Evolutionary conservation across 2,797 vertebrate species (phyloP).

Genomic region (Argentina silus): DNA sequence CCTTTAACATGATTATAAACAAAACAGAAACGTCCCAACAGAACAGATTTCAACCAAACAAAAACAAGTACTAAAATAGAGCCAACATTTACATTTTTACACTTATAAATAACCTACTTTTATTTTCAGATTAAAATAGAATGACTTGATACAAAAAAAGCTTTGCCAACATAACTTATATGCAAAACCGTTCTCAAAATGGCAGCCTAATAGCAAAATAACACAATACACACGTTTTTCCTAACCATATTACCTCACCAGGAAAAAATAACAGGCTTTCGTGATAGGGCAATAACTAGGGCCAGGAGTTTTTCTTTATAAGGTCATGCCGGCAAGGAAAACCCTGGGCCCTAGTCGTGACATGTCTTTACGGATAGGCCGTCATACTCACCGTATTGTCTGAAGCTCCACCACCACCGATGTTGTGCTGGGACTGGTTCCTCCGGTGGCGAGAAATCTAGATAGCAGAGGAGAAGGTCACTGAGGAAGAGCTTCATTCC

Average conservation of each 20-base stretch:
- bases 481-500: not conserved
- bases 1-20: not conserved
- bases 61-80: not conserved
- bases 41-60: not conserved
- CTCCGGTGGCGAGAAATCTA: constrained; percentile 75
- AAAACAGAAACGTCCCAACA: not conserved
- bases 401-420: constrained; percentile 14
- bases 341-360: too few relatives aligned
- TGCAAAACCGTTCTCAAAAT: not conserved
- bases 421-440: constrained; percentile 74
- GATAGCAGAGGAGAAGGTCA: constrained; percentile 21
- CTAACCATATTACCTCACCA: too few relatives aligned
- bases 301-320: too few relatives aligned
- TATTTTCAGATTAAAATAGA: not conserved
- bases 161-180: not conserved
- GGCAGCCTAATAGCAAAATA: not conserved
- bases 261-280: too few relatives aligned
- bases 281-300: too few relatives aligned
- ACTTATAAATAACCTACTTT: too few relatives aligned
- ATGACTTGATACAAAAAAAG: not conserved
- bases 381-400: constrained; percentile 46
- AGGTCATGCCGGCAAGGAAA: too few relatives aligned
- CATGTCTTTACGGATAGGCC: not conserved
- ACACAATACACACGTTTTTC: not conserved
- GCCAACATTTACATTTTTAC: too few relatives aligned